phyloP scores from a whole-genome alignment of 2,113 vertebrate species.

The Cromileptes altivelis region DNA sequence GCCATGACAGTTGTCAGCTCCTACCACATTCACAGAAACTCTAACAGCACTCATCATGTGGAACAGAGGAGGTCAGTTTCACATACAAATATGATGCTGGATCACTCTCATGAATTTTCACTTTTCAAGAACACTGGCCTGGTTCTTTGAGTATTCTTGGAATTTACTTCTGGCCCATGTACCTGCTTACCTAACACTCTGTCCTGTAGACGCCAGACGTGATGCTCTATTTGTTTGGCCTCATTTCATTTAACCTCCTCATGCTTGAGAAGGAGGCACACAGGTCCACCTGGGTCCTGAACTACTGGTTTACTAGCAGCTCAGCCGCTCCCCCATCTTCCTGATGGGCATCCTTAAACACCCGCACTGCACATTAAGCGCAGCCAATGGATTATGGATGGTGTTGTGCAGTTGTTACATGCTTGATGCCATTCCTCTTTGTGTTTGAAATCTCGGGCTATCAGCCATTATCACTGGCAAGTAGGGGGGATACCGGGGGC shows the following conservation, averaged over 20 bases:
- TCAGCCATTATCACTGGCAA: not conserved
- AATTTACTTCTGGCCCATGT: not conserved
- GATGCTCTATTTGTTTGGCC: not conserved
- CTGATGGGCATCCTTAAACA: not conserved
- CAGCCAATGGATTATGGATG: not conserved
- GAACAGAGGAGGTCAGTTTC: not conserved
- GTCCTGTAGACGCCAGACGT: too few species aligned
- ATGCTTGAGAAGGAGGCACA: not conserved
- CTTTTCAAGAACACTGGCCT: not conserved
- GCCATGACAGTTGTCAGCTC: not conserved
- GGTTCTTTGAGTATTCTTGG: not conserved
- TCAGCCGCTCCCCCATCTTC: not conserved
- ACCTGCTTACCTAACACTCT: not conserved
- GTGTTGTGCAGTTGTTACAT: not conserved
- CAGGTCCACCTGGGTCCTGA: not conserved
- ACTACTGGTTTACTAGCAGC: not conserved
- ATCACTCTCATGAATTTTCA: not conserved
- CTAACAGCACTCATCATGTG: not conserved
- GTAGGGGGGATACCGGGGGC: too few species aligned
- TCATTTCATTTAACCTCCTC: not conserved
- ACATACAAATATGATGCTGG: not conserved
- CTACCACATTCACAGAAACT: not conserved
- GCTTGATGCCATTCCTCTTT: not conserved
- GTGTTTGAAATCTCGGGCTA: not conserved
- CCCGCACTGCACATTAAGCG: not conserved